Base-by-base conservation (phyloP, 2,797 vertebrate genomes). In the Brotula barbata region DNA sequence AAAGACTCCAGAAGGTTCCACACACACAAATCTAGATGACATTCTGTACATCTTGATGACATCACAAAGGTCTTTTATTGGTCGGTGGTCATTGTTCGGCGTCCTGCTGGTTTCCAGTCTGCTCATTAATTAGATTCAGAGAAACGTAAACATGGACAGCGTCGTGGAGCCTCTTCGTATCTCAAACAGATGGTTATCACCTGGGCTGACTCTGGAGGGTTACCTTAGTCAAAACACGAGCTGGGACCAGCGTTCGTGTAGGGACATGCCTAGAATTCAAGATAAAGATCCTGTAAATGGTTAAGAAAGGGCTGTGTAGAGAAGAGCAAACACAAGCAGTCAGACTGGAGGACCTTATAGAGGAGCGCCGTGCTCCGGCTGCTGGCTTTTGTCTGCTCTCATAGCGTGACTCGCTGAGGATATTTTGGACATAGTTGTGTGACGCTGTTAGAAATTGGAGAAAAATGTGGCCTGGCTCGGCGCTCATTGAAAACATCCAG, bases 401-500 rank as follows among this genome's bases (percentile, higher is more conserved):
- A 69, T 87, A 25, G 82, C 80, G 79, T 88, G 89, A 89, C 83
- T 86, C 46, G 10, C 62, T 16, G 73, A 77, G 70, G 75, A 49
- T 78, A 67, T 72, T 84, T 81, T 78, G 71, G 72, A 83, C 76
- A 85, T 74, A 80, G 83, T 74, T 85, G 73, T 85, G 71, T 75
- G 75, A 85, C 58, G 69, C 71, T 61, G 71, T 76, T 80, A 60
- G 78, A 87, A 81, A 78, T 70, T 58, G 11, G 62, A 74, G 58
- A 70, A 78, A 81, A 81, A 81, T 81, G 75, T 70, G 41, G 49
- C 71, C 44, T 47, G 33, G 61, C 66, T 82, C 58, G 76, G 77
- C 69, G 68, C 64, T 70, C 71, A 78, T 82, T 77, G 79, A 85
- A 84, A 88, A 83, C 81, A 85, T 88, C 80, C 83, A 76, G 67